Base-by-base conservation (phyloP, 64 coral and sea anemone species). In the Platygyra sinensis region DNA sequence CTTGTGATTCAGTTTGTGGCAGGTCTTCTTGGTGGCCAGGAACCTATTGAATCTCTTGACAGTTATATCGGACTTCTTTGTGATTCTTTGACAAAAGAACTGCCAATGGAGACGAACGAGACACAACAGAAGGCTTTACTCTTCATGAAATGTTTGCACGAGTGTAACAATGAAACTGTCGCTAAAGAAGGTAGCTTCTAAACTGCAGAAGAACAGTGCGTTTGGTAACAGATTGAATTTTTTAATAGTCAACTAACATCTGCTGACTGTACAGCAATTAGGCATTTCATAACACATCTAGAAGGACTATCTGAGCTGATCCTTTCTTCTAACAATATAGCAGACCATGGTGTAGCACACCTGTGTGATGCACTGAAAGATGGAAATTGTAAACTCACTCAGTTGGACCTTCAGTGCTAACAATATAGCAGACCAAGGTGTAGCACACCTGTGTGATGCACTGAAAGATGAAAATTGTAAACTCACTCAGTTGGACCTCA, bases 231-330 rank as follows among this genome's bases (percentile, higher is more conserved):
- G 61, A 28, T 67, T 88, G 22, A 33, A 88, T 33, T 49, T 88
- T 31, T 16, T 11, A 0, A 8, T 15, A 24, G 28, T 75, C 14
- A 19, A 28, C 28, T 89, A 2, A 78, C 73, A 77, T 32, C 74
- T 65, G 73, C 38, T 89, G 87, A 89, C 16, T 78, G 59, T n/a
- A 78, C 74, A 63, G 87, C 87, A 63, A 30, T 89, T 75, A 57
- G 22, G 2, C 27, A 63, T 78, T 76, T 89, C 78, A 12, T 89
- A 16, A 64, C 46, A 30, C 32, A 77, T 5, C 39, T 76, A 20
- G 5, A 89, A 19, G 18, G 52, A 20, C 74, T 25, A 3, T 51
- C 39, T 42, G 8, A 77, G 74, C 49, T 77, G 36, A 0, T 10
- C 33, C 74, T 77, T 22, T 22, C 0, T 49, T 6, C 0, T 52